Percentiles rank a stretch among this genome's conserved stretches.
Evolutionary conservation across 2,888 invertebrate genomes (phyloP).

Genomic region (Spisula solida): DNA sequence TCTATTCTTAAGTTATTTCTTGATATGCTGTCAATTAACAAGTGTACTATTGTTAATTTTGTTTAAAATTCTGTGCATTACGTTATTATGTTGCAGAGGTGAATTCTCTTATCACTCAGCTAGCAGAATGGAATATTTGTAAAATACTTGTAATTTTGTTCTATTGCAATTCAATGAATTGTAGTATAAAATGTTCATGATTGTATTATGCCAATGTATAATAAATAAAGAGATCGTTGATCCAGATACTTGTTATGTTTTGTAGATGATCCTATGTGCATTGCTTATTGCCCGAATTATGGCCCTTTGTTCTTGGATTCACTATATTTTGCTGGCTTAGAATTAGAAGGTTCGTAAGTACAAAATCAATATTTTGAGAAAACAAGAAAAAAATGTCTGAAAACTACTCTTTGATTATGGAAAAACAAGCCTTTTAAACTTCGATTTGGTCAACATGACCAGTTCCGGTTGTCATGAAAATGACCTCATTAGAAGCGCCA

Average conservation of each 20-base stretch:
- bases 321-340: too few species aligned
- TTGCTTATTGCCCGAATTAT: too few species aligned
- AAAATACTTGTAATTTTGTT: conserved; percentile 25
- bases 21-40: conserved; percentile 2
- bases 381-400: too few species aligned
- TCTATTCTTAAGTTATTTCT: not conserved
- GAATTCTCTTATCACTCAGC: not conserved
- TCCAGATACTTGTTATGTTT: conserved; percentile 16
- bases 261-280: too few species aligned
- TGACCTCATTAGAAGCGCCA: too few species aligned
- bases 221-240: conserved; percentile 23
- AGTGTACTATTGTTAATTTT: not conserved
- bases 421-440: too few species aligned
- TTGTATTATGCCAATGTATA: conserved; percentile 28
- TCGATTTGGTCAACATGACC: too few species aligned
- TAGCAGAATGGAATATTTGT: conserved; percentile 5
- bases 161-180: conserved; percentile 26
- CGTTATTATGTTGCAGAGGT: not conserved
- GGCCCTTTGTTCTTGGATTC: too few species aligned
- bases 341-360: too few species aligned
- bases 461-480: too few species aligned
- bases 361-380: too few species aligned
- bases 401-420: too few species aligned
- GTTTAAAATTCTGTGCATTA: not conserved
- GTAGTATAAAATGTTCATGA: conserved; percentile 11